Base-by-base conservation (phyloP, 2,113 vertebrate species). In the Todiramphus saurophagus region DNA sequence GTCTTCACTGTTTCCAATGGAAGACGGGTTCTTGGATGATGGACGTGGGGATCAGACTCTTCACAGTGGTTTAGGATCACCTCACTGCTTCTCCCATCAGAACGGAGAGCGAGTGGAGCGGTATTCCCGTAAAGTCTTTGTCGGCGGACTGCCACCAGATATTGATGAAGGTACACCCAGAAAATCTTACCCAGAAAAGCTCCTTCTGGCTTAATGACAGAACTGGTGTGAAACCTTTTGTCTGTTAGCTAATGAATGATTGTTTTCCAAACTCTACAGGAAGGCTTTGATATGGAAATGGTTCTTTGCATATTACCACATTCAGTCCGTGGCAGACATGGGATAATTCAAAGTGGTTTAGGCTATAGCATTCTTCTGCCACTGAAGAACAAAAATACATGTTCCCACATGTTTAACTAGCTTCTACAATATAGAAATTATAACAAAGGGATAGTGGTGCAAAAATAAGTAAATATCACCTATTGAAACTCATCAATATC, bases 91-190 rank as follows among this genome's bases (percentile, higher is more conserved):
- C 97, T 99, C 99, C 68, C 99, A 99, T 96, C 99, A 99, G 96
- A 99, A 99, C 11, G 99, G 99, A 63, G 99, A 99, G 93, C 98
- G 99, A 27, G 99, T 99, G 74, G 99, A 99, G 59, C 98, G 99
- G 11, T 99, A 99, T 55, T 99, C 99, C 31, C 99, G 99, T 10
- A 99, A 99, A 69, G 99, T 99, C 96, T 99, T 99, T 80, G 99
- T 99, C 0, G 99, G 99, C 9, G 99, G 99, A 62, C 97, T 99
- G 73, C 99, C 99, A 53, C 99, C 99, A 3, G 99, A 99, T 96
- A 99, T 99, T 63, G 99, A 99, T 62, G 99, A 99, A 99, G 99
- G 99, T 99, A 98, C 30, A 48, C 51, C 25, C 35, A 17, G 33
- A 69, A 62, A 79, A n/a, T 46, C 67, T 3, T 43, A 7, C 1